phyloP scores from a whole-genome alignment of 1,140 invertebrate genomes.

The Chironomus striatipennis region DNA sequence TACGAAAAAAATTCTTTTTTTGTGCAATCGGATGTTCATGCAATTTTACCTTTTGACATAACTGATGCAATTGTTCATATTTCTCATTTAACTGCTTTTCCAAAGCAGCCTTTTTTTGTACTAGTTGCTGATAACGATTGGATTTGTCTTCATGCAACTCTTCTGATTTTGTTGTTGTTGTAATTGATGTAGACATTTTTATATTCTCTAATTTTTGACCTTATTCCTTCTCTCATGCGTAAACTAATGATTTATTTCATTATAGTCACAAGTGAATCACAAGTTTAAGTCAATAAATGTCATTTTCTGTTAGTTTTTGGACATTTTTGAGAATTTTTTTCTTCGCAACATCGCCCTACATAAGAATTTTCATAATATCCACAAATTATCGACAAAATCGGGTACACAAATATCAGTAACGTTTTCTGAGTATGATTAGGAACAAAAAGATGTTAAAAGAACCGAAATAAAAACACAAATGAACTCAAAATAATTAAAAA shows the following conservation, averaged over 20 bases:
- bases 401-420: not conserved
- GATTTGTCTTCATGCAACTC: not conserved
- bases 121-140: conserved; percentile 16
- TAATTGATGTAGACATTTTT: conserved; percentile 15
- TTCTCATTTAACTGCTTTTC: conserved; percentile 7
- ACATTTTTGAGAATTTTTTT: not conserved
- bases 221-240: not conserved
- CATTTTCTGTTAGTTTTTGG: not conserved
- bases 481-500: conserved; percentile 10
- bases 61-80: conserved; percentile 13
- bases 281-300: not conserved
- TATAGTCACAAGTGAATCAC: not conserved
- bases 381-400: not conserved
- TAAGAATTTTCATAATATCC: not conserved
- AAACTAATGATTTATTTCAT: not conserved
- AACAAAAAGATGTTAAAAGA: not conserved
- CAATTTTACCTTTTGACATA: conserved; percentile 8
- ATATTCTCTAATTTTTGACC: not conserved
- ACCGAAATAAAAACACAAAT: not conserved
- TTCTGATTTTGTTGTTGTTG: not conserved
- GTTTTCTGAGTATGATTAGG: not conserved
- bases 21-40: not conserved
- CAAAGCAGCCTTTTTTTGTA: not conserved
- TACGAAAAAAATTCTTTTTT: not conserved
- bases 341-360: not conserved